Evolutionary conservation across 2,888 invertebrate species (phyloP).

Genomic region (Drosophila testacea): DNA sequence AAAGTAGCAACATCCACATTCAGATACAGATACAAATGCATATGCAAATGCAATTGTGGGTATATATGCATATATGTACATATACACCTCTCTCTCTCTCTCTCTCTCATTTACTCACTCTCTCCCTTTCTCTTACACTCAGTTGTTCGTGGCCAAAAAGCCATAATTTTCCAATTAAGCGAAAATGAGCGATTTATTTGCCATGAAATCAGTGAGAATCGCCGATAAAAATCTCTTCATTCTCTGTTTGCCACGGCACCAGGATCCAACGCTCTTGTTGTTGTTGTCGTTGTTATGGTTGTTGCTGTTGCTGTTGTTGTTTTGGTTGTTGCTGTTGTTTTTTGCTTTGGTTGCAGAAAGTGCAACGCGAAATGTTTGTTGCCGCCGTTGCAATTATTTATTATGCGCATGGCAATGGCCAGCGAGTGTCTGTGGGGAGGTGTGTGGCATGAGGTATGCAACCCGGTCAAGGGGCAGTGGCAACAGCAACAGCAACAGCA

Average conservation of each 20-base stretch:
- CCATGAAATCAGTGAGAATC: slow-evolving; percentile 86
- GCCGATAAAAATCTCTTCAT: slow-evolving; percentile 85
- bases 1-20: slow-evolving; percentile 38
- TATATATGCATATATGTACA: slow-evolving; percentile 7
- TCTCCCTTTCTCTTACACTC: slow-evolving; percentile 4
- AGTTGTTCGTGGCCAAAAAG: slow-evolving; percentile 68
- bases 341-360: slow-evolving; percentile 74
- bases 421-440: slow-evolving; percentile 45
- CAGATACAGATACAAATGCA: slow-evolving; percentile 32
- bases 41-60: slow-evolving; percentile 51
- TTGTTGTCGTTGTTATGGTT: slow-evolving; percentile 35
- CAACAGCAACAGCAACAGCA: slow-evolving; percentile 43
- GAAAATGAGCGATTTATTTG: slow-evolving; percentile 86
- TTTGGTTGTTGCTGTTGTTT: slow-evolving; percentile 51
- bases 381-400: slow-evolving; percentile 80
- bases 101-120: not conserved
- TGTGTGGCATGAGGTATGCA: slow-evolving; percentile 25
- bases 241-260: slow-evolving; percentile 59
- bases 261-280: slow-evolving; percentile 40
- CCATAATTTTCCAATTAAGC: slow-evolving; percentile 86
- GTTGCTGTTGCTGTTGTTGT: slow-evolving; percentile 43
- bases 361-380: slow-evolving; percentile 75
- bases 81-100: slow-evolving; percentile 4
- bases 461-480: slow-evolving; percentile 30
- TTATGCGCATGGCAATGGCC: slow-evolving; percentile 71